Conservation (phyloP, 2,113 vertebrate genomes). For the Onychostruthus taczanowskii region DNA sequence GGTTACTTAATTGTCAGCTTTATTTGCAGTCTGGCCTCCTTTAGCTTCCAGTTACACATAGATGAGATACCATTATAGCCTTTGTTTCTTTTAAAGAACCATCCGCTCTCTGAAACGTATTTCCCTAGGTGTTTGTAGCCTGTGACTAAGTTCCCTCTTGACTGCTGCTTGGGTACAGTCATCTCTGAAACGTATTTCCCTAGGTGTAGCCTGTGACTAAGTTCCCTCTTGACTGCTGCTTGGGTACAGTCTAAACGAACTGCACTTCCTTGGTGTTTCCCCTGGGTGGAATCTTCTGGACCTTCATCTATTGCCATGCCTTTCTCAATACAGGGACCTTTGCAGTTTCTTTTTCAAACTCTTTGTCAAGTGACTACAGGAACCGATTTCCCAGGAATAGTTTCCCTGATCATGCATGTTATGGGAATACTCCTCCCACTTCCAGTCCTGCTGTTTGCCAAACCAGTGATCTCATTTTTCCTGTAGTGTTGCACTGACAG, state of each 20-base stretch:
- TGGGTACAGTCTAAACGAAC: not conserved
- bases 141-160: not conserved
- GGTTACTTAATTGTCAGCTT: not conserved
- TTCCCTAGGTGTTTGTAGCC: not conserved
- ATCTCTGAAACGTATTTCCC: not conserved
- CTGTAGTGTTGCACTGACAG: not conserved
- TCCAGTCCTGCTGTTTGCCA: slow-evolving; percentile 5
- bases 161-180: not conserved
- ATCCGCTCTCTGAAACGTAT: not conserved
- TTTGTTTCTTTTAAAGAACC: not conserved
- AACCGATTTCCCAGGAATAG: not conserved
- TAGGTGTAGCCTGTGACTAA: not conserved
- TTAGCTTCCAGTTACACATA: not conserved
- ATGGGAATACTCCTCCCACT: not conserved
- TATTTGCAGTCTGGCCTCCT: not conserved
- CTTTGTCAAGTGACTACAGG: not conserved
- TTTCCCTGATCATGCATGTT: not conserved
- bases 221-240: not conserved
- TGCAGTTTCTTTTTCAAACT: not conserved
- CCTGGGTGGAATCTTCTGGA: not conserved
- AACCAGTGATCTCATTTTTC: not conserved
- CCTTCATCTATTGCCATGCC: not conserved
- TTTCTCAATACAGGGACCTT: not conserved
- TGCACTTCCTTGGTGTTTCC: not conserved
- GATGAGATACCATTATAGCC: not conserved